phyloP scores from a whole-genome alignment of 2,888 invertebrate species.

The Agapetus fuscipes region DNA sequence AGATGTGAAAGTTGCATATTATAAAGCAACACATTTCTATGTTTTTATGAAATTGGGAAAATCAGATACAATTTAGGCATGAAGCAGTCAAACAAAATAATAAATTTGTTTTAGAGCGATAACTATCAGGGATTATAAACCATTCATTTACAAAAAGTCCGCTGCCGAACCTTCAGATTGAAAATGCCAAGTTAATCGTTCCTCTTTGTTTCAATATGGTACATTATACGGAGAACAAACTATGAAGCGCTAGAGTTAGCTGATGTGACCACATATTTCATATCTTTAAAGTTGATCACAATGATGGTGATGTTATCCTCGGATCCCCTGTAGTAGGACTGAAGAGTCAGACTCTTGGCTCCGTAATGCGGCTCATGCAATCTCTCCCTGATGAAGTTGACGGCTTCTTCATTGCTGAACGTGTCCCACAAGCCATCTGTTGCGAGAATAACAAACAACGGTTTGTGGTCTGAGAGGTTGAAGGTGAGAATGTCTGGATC shows the following conservation, averaged over 20 bases:
- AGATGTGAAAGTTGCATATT: too few relatives aligned
- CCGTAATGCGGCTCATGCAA: slow-evolving; percentile 81
- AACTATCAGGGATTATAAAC: too few relatives aligned
- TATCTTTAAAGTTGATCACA: slow-evolving; percentile 70
- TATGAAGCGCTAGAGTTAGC: background rate
- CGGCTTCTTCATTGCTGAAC: slow-evolving; percentile 90
- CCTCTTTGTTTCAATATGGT: too few relatives aligned
- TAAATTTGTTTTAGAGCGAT: too few relatives aligned
- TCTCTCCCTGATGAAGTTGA: slow-evolving; percentile 76
- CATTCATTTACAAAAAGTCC: too few relatives aligned
- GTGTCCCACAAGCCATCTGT: slow-evolving; percentile 97
- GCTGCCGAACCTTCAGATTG: too few relatives aligned
- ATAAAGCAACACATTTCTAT: too few relatives aligned
- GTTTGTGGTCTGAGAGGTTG: slow-evolving; percentile 75
- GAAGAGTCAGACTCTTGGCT: slow-evolving; percentile 82
- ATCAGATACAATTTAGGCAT: too few relatives aligned
- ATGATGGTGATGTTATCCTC: slow-evolving; percentile 93
- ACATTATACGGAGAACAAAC: too few relatives aligned
- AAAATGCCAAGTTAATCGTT: too few relatives aligned
- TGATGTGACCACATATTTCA: slow-evolving; percentile 19
- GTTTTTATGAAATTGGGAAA: too few relatives aligned
- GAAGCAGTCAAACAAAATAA: too few relatives aligned
- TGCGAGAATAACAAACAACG: slow-evolving; percentile 84
- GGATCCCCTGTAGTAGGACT: slow-evolving; percentile 87
- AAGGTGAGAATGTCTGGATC: slow-evolving; percentile 93